Evolutionary conservation across 2,113 vertebrate genomes (phyloP), one percentile per base, ranked within the genome.

Genomic region (Cavia aperea): DNA sequence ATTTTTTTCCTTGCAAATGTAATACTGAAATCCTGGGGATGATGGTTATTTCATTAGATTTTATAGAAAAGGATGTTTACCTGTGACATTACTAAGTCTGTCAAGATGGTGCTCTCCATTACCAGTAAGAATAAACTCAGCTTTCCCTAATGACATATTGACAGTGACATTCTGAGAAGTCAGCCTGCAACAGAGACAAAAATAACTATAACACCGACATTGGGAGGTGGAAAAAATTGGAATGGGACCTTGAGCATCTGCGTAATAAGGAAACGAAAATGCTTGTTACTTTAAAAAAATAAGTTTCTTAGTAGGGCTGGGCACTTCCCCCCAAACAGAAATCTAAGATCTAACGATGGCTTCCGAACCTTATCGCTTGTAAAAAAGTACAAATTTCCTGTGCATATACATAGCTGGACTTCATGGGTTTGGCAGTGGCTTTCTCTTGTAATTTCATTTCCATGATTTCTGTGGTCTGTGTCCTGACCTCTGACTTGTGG

Each of bases 91-190:
- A 54, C 8, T 77, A 78, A 89, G 68, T 82, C 46, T 79, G 46
- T 77, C 72, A 73, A 33, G 66, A 73, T 26, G 26, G 56, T 78
- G 39, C 43, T 92, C 72, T 90, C n/a, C 58, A 43, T 81, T 63
- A 75, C n/a, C 2, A 15, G 49, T 46, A 81, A 94, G 84, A 94
- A 90, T 39, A 88, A 95, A 63, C 33, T 85, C 43, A 65, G 36
- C n/a, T 78, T 92, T 72, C 63, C 70, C 73, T 85, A 90, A 88
- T n/a, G 79, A 36, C 14, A 81, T 36, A 65, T 26, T 54, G 15
- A 72, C 8, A 54, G 63, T 85, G 26, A 65, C 72, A 43, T 89
- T 81, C 70, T 54, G 75, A 86, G 9, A 78, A 46, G 39, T 23
- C 56, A 73, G 72, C 13, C 73, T 66, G 78, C 49, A 81, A 46